Percentiles rank a stretch among this genome's conserved stretches.
Conservation (phyloP, 2,113 vertebrate species). For the Ceuthmochares aereus region DNA sequence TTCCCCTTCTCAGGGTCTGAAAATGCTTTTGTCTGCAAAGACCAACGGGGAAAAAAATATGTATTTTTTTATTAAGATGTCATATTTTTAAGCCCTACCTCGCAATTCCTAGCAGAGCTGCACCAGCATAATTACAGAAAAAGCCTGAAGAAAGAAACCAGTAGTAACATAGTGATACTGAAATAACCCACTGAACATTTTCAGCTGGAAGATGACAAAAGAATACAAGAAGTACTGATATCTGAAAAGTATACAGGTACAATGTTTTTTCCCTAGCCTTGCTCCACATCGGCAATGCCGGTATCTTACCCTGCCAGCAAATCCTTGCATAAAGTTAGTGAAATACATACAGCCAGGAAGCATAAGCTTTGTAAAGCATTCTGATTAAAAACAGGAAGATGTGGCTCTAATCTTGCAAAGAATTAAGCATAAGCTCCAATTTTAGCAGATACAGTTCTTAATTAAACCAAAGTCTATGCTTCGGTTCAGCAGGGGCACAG, state of each 20-base stretch:
- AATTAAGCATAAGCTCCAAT: background rate
- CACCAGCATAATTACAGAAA: background rate
- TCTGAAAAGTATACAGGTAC: background rate
- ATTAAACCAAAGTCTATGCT: background rate
- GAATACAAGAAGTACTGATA: background rate
- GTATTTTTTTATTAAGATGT: background rate
- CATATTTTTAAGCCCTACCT: background rate
- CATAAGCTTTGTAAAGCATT: background rate
- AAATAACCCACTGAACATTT: background rate
- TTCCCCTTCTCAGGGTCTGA: background rate
- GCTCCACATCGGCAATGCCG: accelerated
- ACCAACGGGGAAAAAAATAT: background rate
- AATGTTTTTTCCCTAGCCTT: background rate
- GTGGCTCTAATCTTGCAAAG: background rate
- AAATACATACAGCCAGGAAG: background rate
- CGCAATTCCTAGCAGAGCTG: background rate
- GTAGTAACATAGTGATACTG: background rate
- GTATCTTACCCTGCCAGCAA: background rate
- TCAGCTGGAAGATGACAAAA: background rate
- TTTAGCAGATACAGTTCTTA: background rate
- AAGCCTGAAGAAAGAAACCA: background rate
- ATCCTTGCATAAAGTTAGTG: background rate
- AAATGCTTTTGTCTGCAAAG: background rate
- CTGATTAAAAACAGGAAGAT: constrained; percentile 22
- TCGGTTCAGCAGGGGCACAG: background rate